These are phyloP conservation scores for Galerucella nymphaeae DNA, from an alignment of 2,888 invertebrate genomes.

Conservation along the genomic window DNA sequence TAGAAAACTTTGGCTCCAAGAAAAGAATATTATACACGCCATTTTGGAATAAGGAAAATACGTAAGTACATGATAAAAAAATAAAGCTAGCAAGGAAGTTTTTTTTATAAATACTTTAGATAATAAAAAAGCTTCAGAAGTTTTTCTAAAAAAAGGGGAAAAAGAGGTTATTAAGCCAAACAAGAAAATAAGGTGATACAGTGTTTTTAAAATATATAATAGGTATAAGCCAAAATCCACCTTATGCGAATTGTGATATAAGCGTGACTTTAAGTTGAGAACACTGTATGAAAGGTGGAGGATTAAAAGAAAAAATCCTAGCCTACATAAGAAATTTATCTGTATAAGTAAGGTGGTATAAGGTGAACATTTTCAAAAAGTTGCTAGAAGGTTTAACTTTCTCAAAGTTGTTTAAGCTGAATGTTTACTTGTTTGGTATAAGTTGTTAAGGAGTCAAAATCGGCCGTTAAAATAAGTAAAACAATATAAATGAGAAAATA, in stretches of 20 bases:
- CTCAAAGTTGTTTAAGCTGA: neutral
- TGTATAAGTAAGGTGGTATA: neutral
- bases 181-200: constrained; percentile 5
- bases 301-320: neutral
- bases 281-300: neutral
- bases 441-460: neutral
- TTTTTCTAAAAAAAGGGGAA: neutral
- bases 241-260: too few relatives aligned
- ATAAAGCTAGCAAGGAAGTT: neutral
- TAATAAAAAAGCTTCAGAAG: neutral
- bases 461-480: neutral
- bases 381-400: neutral
- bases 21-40: neutral
- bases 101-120: neutral
- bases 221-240: too few relatives aligned
- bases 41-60: neutral
- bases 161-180: neutral
- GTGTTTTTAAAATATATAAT: neutral
- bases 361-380: neutral
- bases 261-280: too few relatives aligned
- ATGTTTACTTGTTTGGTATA: neutral
- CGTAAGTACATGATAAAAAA: neutral
- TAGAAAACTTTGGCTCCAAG: neutral
- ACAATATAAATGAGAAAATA: neutral
- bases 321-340: neutral